These are phyloP conservation scores for Burhinus oedicnemus DNA, from an alignment of 2,113 vertebrate genomes.

Conservation along the genomic window DNA sequence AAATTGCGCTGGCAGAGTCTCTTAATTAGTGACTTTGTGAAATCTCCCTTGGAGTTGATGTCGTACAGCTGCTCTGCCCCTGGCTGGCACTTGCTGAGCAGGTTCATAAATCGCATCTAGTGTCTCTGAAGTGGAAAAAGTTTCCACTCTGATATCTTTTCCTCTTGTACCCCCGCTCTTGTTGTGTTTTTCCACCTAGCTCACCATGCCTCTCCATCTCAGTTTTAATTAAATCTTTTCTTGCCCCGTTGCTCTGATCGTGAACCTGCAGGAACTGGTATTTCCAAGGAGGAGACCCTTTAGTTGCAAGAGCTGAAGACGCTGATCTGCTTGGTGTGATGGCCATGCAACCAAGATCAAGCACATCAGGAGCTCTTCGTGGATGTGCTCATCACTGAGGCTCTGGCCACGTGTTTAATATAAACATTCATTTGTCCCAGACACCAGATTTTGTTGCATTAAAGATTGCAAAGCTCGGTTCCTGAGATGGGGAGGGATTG, in stretches of 20 bases:
- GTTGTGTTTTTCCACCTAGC: not conserved
- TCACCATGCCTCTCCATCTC: fast-evolving
- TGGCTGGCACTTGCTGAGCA: fast-evolving
- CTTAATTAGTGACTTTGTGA: not conserved
- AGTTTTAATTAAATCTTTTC: not conserved
- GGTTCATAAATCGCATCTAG: not conserved
- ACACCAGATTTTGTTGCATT: not conserved
- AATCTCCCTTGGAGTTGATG: not conserved
- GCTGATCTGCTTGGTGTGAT: fast-evolving
- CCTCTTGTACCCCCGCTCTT: fast-evolving
- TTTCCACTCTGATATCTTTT: fast-evolving
- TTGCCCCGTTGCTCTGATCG: not conserved
- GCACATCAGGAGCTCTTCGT: not conserved
- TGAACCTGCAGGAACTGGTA: not conserved
- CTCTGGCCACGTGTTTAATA: fast-evolving
- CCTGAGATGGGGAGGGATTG: not conserved
- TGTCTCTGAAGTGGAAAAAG: not conserved
- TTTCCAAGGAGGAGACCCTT: not conserved
- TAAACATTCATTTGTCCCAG: not conserved
- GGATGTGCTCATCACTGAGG: not conserved
- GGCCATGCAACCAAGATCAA: fast-evolving
- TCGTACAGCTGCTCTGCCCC: not conserved
- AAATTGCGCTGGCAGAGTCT: not conserved
- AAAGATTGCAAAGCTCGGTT: not conserved
- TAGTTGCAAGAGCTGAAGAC: not conserved